Conservation (phyloP, 1,140 invertebrate species). For the Ostrea edulis region DNA sequence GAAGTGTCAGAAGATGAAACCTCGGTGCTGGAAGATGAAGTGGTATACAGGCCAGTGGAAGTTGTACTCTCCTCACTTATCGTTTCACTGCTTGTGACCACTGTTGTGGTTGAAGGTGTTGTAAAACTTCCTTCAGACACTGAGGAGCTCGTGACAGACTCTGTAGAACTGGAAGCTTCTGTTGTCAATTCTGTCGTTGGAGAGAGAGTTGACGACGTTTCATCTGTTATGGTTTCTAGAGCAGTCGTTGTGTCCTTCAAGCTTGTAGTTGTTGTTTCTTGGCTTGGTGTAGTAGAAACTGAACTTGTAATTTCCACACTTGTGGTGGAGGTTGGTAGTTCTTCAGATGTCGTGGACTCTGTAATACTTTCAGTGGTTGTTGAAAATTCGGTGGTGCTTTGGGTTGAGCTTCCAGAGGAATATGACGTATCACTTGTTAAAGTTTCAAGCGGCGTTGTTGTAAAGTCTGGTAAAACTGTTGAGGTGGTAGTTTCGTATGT, state of each 20-base stretch:
- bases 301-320: no score
- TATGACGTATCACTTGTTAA: no score
- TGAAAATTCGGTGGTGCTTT: no score
- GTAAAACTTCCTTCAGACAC: neutral
- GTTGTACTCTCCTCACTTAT: neutral
- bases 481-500: neutral
- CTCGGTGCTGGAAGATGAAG: no score
- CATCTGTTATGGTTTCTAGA: neutral
- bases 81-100: neutral
- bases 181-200: neutral
- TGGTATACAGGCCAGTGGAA: neutral
- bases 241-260: no score
- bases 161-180: neutral
- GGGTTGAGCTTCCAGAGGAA: no score
- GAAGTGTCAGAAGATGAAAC: neutral
- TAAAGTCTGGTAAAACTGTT: neutral
- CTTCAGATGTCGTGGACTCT: no score
- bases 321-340: no score
- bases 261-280: no score
- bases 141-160: neutral
- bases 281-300: no score
- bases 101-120: neutral
- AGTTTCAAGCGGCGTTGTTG: neutral
- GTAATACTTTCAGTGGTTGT: no score
- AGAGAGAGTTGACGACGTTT: neutral